These are phyloP conservation scores for Paramormyrops kingsleyae DNA, from an alignment of 2,113 vertebrate genomes.

Conservation along the genomic window DNA sequence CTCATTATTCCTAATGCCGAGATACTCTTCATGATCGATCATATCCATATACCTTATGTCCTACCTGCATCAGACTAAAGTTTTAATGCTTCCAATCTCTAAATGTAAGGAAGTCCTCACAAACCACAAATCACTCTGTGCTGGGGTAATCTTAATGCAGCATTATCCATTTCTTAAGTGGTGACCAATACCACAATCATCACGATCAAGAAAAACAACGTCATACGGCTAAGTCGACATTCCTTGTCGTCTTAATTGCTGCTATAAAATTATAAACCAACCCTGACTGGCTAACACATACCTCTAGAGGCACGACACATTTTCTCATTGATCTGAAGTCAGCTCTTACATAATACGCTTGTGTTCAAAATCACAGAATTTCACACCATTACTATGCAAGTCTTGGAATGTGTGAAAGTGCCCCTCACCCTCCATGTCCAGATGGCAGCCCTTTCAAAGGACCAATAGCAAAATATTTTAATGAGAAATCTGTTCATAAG, in stretches of 20 bases:
- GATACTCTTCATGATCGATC: neutral
- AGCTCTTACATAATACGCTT: slow-evolving; percentile 20
- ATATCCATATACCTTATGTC: neutral
- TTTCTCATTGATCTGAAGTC: neutral
- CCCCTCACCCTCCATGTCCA: slow-evolving; percentile 35
- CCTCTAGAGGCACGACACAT: neutral
- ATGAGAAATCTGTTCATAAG: slow-evolving; percentile 43
- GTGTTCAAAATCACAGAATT: slow-evolving; percentile 39
- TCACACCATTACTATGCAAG: slow-evolving; percentile 43
- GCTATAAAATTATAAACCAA: neutral
- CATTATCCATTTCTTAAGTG: neutral
- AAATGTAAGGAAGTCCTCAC: neutral
- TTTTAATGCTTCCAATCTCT: neutral
- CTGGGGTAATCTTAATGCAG: neutral
- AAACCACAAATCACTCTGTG: neutral
- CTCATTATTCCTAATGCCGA: neutral
- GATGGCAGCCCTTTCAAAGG: slow-evolving; percentile 51
- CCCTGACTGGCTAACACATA: neutral
- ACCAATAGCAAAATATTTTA: slow-evolving; percentile 39
- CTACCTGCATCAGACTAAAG: neutral
- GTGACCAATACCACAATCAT: neutral
- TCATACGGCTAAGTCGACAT: neutral
- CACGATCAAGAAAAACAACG: neutral
- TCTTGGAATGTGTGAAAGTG: slow-evolving; percentile 24
- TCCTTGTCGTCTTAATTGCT: neutral